Base-by-base conservation (phyloP, 2,888 invertebrate species). In the Tipula helvola region DNA sequence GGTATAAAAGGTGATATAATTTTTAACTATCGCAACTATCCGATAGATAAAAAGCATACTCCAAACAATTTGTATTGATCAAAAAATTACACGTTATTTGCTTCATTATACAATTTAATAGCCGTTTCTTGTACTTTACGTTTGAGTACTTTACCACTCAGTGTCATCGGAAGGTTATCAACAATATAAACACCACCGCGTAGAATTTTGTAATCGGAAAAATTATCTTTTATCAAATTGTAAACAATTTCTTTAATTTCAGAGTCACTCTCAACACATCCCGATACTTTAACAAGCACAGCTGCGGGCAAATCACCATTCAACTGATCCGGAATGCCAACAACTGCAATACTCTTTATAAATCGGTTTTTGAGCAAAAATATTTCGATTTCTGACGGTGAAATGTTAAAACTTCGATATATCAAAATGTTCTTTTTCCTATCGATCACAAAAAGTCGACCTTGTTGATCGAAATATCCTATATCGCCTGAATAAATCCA, bases 401-500 rank as follows among this genome's bases (percentile, higher is more conserved):
- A 86, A 89, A 89, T 87, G 7, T 1, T 39, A 39, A 7, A 39
- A 3, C 3, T 7, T 2, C 39, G 39, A 39, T 39, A 39, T 39
- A 90, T 90, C 5, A 91, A 89, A 87, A 91, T 89, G 18, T 91
- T 91, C 57, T 89, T 90, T 44, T 89, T 90, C 2, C 91, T 89
- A 0, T 89, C 90, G 85, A 89, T 88, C 5, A 91, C 88, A 85
- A 89, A 89, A 16, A 91, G 86, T 39, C 88, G 90, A 86, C 90
- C 90, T 86, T 90, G 90, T 83, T 90, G 88, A 87, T 91, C 91
- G 86, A 91, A 90, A 87, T 90, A 90, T 28, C 91, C 91, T 88
- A 91, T 88, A 88, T 91, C 91, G 2, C 91, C 91, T 28, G 91
- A 90, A 47, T 90, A 90, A 18, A 90, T 89, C 91, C 91, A 91